Evolutionary conservation across 2,797 vertebrate species (phyloP).

Genomic region (Mormyrops boulengeri): DNA sequence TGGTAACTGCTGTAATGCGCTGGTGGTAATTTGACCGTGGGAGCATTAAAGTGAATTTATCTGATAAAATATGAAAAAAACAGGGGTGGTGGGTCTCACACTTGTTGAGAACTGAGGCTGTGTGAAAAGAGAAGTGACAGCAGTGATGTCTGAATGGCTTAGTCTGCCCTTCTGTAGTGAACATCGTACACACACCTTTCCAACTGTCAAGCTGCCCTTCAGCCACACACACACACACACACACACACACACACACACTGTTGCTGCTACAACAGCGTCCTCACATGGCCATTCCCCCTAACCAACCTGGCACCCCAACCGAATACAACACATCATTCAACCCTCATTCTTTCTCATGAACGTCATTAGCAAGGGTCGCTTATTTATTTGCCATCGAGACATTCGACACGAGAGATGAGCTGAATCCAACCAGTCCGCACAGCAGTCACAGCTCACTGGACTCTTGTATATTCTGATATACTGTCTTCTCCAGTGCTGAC

Average conservation of each 20-base stretch:
- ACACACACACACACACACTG: not conserved
- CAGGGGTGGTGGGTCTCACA: not conserved
- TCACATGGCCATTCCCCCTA: not conserved
- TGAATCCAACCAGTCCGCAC: conserved; percentile 44
- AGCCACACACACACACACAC: not conserved
- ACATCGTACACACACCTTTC: not conserved
- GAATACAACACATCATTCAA: not conserved
- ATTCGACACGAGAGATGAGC: conserved; percentile 51
- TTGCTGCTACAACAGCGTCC: not conserved
- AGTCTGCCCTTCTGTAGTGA: not conserved
- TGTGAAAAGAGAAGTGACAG: not conserved
- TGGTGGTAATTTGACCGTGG: not conserved
- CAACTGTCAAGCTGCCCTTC: not conserved
- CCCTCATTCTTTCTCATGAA: conserved; percentile 51
- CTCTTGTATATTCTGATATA: conserved; percentile 57
- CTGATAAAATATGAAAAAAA: not conserved
- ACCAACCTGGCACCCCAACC: not conserved
- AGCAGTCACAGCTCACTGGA: conserved; percentile 52
- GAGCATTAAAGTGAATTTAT: not conserved
- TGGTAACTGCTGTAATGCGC: not conserved
- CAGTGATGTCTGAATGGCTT: not conserved
- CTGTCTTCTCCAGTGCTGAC: conserved; percentile 54
- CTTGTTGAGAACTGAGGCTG: not conserved
- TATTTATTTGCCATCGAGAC: conserved; percentile 61
- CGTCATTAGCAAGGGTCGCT: conserved; percentile 61